phyloP scores from a whole-genome alignment of 2,113 vertebrate species.

The Numida meleagris region DNA sequence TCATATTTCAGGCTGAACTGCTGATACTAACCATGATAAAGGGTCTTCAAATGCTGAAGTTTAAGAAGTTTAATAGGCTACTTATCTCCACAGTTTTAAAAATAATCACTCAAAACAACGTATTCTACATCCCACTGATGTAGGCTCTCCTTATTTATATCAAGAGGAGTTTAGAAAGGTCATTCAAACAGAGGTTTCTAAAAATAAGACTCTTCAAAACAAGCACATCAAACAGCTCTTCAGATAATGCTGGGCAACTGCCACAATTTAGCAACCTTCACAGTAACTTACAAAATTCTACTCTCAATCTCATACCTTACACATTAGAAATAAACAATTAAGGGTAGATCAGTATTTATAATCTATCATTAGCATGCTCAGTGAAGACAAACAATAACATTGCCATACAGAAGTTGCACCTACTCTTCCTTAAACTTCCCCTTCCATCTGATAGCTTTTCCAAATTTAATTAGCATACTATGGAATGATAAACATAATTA shows the following conservation, averaged over 20 bases:
- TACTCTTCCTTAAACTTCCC: background rate
- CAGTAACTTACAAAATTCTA: background rate
- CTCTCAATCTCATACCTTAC: background rate
- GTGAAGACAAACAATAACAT: background rate
- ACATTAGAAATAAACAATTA: background rate
- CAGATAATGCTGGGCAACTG: constrained; percentile 54
- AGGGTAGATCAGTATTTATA: background rate
- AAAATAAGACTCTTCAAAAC: constrained; percentile 71
- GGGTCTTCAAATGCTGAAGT: background rate
- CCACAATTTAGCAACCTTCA: background rate
- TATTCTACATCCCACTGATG: constrained; percentile 47
- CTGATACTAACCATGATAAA: constrained; percentile 13
- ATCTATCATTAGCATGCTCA: too few species aligned
- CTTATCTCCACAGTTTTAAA: constrained; percentile 41
- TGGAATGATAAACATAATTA: background rate
- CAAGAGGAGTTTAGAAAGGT: constrained; percentile 57
- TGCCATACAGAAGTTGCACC: background rate
- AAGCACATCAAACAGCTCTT: constrained; percentile 63
- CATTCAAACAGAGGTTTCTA: constrained; percentile 59
- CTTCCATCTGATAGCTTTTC: background rate
- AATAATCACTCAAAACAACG: constrained; percentile 57
- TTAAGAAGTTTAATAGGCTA: constrained; percentile 18
- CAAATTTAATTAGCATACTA: background rate
- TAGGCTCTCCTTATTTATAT: constrained; percentile 52
- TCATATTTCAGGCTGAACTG: constrained; percentile 4